phyloP scores from a whole-genome alignment of 2,113 vertebrate genomes.

The Diadophis punctatus region DNA sequence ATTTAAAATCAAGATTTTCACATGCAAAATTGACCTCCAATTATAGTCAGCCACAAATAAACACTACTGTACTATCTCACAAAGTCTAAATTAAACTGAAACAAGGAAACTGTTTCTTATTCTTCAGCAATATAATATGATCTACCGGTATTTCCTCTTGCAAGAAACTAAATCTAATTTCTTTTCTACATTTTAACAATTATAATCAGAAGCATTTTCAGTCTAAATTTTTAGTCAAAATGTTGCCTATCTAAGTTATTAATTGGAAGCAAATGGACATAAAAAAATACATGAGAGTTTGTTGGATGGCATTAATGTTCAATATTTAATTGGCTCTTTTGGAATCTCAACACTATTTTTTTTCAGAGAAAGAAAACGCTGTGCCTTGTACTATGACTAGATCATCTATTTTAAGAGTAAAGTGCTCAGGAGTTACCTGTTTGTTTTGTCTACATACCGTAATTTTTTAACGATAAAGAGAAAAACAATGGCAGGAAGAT shows the following conservation, averaged over 20 bases:
- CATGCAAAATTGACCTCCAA: not conserved
- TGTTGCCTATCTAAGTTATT: not conserved
- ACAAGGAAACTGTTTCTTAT: not conserved
- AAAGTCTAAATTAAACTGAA: not conserved
- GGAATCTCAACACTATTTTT: not conserved
- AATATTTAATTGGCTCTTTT: not conserved
- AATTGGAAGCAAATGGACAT: not conserved
- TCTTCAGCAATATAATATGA: rapidly evolving
- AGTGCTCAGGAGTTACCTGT: not conserved
- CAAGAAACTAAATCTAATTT: too few relatives aligned
- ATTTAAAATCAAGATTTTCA: not conserved
- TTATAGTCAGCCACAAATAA: not conserved
- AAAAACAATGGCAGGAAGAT: not conserved
- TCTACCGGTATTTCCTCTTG: rapidly evolving
- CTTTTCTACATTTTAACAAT: not conserved
- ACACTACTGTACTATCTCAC: rapidly evolving
- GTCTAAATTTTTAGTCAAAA: not conserved
- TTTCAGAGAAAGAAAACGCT: not conserved
- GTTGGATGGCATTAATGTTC: not conserved
- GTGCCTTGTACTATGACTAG: not conserved
- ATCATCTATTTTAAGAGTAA: not conserved
- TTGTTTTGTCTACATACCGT: not conserved
- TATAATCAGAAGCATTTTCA: not conserved
- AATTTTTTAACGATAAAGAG: not conserved
- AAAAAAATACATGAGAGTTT: not conserved